Percentiles rank a stretch among this genome's conserved stretches.
Conservation (phyloP, 2,797 vertebrate genomes). For the Cygnus olor region DNA sequence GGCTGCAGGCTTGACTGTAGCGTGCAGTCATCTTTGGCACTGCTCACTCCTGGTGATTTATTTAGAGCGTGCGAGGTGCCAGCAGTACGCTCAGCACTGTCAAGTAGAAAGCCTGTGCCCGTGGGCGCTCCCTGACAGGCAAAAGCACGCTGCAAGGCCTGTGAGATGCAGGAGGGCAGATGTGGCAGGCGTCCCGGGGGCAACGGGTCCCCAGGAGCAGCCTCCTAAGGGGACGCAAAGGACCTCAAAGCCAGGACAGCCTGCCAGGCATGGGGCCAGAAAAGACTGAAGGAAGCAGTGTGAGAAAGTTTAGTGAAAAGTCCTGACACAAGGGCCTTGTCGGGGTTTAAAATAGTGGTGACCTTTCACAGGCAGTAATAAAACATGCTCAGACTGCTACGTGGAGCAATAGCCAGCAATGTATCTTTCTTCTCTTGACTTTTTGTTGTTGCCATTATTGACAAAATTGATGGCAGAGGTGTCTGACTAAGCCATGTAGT, state of each 20-base stretch:
- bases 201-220: neutral
- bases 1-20: neutral
- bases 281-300: neutral
- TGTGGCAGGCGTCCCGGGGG: neutral
- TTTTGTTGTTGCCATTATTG: slow-evolving; percentile 49
- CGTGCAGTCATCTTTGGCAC: neutral
- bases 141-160: neutral
- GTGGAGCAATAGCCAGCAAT: neutral
- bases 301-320: neutral
- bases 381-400: neutral
- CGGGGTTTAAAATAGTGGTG: neutral
- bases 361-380: slow-evolving; percentile 15
- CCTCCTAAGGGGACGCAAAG: neutral
- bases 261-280: neutral
- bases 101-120: neutral
- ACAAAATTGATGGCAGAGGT: slow-evolving; percentile 36
- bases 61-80: neutral
- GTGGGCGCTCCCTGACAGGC: neutral
- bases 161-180: neutral
- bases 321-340: neutral
- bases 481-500: slow-evolving; percentile 27
- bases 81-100: neutral
- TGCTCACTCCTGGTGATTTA: neutral
- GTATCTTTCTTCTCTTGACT: slow-evolving; percentile 38
- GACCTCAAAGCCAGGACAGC: neutral